Base-by-base conservation (phyloP, 2,888 invertebrate genomes). In the Erebia epiphron region DNA sequence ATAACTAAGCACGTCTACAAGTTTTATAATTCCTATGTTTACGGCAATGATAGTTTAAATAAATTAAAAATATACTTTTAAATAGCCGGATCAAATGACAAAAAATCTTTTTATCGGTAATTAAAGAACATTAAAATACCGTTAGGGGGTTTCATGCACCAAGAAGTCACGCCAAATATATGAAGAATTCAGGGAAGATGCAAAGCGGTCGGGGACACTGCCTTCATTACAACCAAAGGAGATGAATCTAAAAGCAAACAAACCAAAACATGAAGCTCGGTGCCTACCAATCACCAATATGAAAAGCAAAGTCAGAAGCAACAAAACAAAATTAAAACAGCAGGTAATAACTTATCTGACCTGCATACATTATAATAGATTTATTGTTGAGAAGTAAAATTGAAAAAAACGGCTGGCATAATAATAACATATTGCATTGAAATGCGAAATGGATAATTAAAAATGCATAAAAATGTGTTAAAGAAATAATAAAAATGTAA, bases 171-270 rank as follows among this genome's bases (percentile, higher is more conserved):
- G 94, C 94, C 94, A 93, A 91, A 87, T 86, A 89, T 89, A 89
- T 86, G 82, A 86, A 86, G 82, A 88, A 83, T 78, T 85, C 77
- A 81, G 90, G 91, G 87, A 84, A 86, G 92, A 93, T 93, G 92
- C 93, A 93, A 93, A 93, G 93, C 93, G 86, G 89, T 91, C 92
- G 92, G 93, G 93, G 93, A 92, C 92, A 92, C 92, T 93, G 93
- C 92, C 92, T 93, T 92, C 92, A 92, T 89, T 91, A 89, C 89
- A 92, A 92, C 86, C 91, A 91, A 89, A 91, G 90, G 92, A 92
- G 91, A 88, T 88, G 80, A 80, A 80, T 82, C 82, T 83, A 84
- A 81, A 86, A 83, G 86, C 84, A 86, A 89, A 90, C 77, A 83
- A 86, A 87, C 80, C 80, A 87, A 35, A 35, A 35, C 85, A 88